Conservation (phyloP, 2,113 vertebrate species). For the Brachypteracias leptosomus region DNA sequence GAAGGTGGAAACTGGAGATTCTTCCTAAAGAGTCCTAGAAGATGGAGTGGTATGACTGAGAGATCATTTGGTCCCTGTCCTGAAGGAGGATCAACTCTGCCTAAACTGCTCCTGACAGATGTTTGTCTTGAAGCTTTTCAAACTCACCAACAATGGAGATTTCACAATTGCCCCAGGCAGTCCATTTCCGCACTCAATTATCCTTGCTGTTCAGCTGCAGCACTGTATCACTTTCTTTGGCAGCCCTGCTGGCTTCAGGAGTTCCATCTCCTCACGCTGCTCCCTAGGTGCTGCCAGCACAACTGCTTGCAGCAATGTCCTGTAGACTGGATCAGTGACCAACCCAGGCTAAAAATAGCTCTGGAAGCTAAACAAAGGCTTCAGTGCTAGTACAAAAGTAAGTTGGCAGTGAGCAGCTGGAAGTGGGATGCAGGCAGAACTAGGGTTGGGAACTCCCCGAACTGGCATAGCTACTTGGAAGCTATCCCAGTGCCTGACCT, state of each 20-base stretch:
- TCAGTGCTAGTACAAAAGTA: not conserved
- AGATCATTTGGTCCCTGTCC: not conserved
- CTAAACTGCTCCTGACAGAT: not conserved
- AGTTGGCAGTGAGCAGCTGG: not conserved
- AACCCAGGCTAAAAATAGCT: not conserved
- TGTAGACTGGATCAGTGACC: not conserved
- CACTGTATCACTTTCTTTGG: not conserved
- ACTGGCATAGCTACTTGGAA: not conserved
- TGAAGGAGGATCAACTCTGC: not conserved
- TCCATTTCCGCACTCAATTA: not conserved
- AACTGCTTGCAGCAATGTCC: not conserved
- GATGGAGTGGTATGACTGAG: not conserved
- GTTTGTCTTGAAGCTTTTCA: not conserved
- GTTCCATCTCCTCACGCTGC: not conserved
- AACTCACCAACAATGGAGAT: conserved; percentile 5
- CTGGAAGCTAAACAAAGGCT: not conserved
- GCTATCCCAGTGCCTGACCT: not conserved
- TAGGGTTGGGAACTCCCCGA: not conserved
- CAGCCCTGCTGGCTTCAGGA: not conserved
- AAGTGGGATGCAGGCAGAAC: not conserved
- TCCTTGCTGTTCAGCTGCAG: not conserved
- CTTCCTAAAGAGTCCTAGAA: not conserved
- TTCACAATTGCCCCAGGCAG: not conserved
- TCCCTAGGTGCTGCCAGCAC: not conserved
- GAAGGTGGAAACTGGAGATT: not conserved